phyloP scores from a whole-genome alignment of 2,888 invertebrate species.

The Callyntrura sp. region DNA sequence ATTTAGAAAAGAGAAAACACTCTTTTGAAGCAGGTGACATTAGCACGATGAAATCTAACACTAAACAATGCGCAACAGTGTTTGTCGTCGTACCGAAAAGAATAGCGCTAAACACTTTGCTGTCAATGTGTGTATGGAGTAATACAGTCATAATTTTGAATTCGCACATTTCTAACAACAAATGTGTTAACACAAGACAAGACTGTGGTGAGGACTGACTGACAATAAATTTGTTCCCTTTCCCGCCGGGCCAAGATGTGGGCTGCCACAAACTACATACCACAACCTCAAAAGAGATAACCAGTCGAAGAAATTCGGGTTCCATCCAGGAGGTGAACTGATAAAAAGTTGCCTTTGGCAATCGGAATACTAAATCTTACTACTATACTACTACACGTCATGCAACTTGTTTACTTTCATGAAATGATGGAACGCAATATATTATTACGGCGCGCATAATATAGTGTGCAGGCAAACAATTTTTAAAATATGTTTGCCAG shows the following conservation, averaged over 20 bases:
- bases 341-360: slow-evolving; percentile 46
- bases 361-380: slow-evolving; percentile 27
- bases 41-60: background rate
- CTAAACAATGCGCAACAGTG: background rate
- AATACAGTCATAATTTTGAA: too few species aligned
- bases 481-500: slow-evolving; percentile 13
- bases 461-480: background rate
- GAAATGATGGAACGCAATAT: slow-evolving; percentile 27
- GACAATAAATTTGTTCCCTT: too few species aligned
- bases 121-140: too few species aligned
- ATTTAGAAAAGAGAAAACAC: background rate
- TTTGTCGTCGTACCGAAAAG: background rate
- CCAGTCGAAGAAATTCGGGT: background rate
- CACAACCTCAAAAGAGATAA: background rate
- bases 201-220: too few species aligned
- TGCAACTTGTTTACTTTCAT: background rate
- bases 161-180: too few species aligned
- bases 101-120: background rate
- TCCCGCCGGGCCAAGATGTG: too few species aligned
- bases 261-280: too few species aligned
- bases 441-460: background rate
- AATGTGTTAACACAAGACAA: too few species aligned
- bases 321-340: background rate
- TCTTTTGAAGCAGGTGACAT: background rate
- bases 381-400: slow-evolving; percentile 4